Evolutionary conservation across 2,888 invertebrate genomes (phyloP).

Genomic region (Sesia apiformis): DNA sequence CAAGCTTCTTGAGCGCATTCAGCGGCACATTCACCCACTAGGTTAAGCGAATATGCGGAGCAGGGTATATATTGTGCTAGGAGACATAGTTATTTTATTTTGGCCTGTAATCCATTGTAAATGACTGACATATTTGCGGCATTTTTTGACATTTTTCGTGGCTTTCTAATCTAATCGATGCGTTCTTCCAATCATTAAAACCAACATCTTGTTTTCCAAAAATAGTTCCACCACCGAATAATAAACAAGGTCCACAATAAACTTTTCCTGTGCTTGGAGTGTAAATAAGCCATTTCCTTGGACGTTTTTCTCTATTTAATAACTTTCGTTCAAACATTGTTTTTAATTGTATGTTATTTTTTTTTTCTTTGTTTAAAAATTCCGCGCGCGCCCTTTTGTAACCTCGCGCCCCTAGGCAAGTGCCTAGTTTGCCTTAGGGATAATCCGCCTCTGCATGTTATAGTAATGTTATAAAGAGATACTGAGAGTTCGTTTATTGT

Average conservation of each 20-base stretch:
- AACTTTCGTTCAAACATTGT: slow-evolving; percentile 3
- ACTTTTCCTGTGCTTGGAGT: slow-evolving; percentile 3
- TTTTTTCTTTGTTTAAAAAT: too few species aligned
- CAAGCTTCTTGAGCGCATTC: slow-evolving; percentile 1
- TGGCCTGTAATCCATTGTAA: slow-evolving; percentile 1
- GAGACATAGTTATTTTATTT: slow-evolving; percentile 3
- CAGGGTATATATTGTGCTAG: slow-evolving; percentile 3
- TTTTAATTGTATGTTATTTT: too few species aligned
- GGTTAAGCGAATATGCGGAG: too few species aligned
- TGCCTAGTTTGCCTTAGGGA: too few species aligned
- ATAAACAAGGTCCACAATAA: slow-evolving; percentile 3
- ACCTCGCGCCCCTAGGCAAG: too few species aligned
- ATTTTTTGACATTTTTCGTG: slow-evolving; percentile 2
- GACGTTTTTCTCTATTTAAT: slow-evolving; percentile 3
- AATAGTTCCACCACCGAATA: slow-evolving; percentile 3
- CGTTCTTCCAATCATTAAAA: slow-evolving; percentile 3
- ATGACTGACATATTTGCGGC: slow-evolving; percentile 1
- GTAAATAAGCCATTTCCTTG: slow-evolving; percentile 5
- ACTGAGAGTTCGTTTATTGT: too few species aligned
- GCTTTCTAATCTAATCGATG: slow-evolving; percentile 3
- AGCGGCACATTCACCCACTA: slow-evolving; percentile 3
- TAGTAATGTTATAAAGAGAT: too few species aligned
- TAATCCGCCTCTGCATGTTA: too few species aligned
- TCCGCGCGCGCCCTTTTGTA: too few species aligned
- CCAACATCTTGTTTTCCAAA: slow-evolving; percentile 3